Percentiles rank a stretch among this genome's conserved stretches.
Conservation (phyloP, 2,113 vertebrate genomes). For the Caloenas nicobarica region DNA sequence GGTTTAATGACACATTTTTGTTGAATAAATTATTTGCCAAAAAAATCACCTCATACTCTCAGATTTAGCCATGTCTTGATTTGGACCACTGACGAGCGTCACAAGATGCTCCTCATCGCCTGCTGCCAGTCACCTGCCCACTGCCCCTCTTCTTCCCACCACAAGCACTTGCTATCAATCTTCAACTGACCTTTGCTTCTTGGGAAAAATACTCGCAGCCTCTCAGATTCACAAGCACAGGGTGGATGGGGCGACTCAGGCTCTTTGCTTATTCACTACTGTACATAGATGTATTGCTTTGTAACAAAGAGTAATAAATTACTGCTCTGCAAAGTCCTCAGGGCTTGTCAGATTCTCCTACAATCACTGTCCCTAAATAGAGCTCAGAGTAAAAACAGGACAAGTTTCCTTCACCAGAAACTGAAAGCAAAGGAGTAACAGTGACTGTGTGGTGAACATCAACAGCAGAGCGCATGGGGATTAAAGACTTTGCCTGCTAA, state of each 20-base stretch:
- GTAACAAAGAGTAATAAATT: slow-evolving; percentile 26
- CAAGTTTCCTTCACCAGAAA: background rate
- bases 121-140: background rate
- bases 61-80: background rate
- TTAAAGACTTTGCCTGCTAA: background rate
- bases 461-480: background rate
- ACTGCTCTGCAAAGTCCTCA: background rate
- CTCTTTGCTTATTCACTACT: background rate
- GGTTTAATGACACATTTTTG: background rate
- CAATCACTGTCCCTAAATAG: background rate
- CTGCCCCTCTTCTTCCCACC: background rate
- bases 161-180: no score
- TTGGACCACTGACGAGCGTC: background rate
- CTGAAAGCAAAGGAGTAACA: background rate
- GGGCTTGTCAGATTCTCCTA: slow-evolving; percentile 7
- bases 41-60: background rate
- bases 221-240: background rate
- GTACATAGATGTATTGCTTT: background rate
- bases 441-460: background rate
- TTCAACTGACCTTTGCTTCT: background rate
- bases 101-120: background rate
- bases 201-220: background rate
- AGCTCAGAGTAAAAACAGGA: background rate
- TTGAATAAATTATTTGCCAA: background rate
- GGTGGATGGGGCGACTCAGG: background rate